These are phyloP conservation scores for Gryllus bimaculatus DNA, from an alignment of 1,140 invertebrate species.

Conservation along the genomic window DNA sequence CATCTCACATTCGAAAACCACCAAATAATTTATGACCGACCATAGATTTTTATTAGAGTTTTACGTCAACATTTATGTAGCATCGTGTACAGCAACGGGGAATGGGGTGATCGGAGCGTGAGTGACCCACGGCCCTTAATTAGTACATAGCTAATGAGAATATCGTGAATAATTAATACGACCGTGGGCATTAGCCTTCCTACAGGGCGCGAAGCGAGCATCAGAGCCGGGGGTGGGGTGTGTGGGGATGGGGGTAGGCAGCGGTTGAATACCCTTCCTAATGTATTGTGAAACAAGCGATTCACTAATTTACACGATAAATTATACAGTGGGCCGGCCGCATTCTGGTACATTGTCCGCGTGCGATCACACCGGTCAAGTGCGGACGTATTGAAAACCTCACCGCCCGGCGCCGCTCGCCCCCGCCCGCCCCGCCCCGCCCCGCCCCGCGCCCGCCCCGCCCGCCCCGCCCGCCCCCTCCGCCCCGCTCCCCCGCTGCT, in stretches of 20 bases:
- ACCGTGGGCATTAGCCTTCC: not conserved
- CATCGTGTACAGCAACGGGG: not conserved
- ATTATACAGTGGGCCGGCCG: not conserved
- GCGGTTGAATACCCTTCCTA: not conserved
- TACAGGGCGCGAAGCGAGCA: not conserved
- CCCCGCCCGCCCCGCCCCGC: too few species aligned
- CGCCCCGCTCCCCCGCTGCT: too few species aligned
- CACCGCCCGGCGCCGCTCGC: too few species aligned
- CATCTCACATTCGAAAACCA: not conserved
- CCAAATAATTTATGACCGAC: not conserved
- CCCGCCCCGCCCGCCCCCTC: too few species aligned
- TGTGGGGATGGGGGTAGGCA: too few species aligned
- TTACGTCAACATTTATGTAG: not conserved
- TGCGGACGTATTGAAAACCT: too few species aligned
- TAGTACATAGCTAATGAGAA: not conserved
- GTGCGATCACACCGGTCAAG: not conserved
- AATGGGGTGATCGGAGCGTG: too few species aligned
- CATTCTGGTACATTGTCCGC: not conserved
- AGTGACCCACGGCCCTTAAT: not conserved
- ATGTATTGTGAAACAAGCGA: conserved; percentile 4
- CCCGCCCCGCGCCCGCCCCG: too few species aligned
- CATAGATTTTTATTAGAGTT: conserved; percentile 6
- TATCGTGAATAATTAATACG: not conserved
- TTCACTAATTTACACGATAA: conserved; percentile 5
- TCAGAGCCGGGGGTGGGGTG: too few species aligned